Percentiles rank a stretch among this genome's conserved stretches.
Conservation (phyloP, 2,888 invertebrate species). For the Trachelus troglodyta region DNA sequence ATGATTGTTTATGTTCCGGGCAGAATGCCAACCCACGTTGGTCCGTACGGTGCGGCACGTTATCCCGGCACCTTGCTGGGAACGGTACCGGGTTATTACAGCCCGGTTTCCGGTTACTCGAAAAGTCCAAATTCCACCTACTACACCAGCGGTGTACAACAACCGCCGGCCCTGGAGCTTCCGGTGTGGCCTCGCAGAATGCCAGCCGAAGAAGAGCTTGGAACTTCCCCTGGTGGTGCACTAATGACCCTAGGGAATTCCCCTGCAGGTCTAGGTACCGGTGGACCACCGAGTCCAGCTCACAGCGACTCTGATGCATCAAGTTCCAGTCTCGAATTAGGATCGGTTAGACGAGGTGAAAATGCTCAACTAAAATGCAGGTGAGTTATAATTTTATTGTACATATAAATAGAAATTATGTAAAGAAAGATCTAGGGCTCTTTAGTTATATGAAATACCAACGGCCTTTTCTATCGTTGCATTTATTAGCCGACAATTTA, state of each 20-base stretch:
- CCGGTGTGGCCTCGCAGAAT: slow-evolving; percentile 62
- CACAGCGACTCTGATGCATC: slow-evolving; percentile 64
- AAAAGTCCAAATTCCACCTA: slow-evolving; percentile 30
- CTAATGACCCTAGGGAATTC: slow-evolving; percentile 47
- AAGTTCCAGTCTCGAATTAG: slow-evolving; percentile 60
- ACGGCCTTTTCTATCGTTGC: neutral
- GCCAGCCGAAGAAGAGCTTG: slow-evolving; percentile 63
- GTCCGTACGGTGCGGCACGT: slow-evolving; percentile 60
- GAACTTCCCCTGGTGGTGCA: slow-evolving; percentile 45
- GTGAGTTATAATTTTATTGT: slow-evolving; percentile 34
- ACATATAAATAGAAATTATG: neutral
- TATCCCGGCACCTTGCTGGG: slow-evolving; percentile 60
- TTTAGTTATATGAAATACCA: neutral
- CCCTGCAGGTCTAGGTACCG: slow-evolving; percentile 43
- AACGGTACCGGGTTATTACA: slow-evolving; percentile 51
- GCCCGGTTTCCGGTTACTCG: slow-evolving; percentile 47
- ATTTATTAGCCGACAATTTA: neutral
- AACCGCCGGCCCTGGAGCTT: slow-evolving; percentile 50
- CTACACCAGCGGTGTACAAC: slow-evolving; percentile 45
- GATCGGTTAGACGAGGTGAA: slow-evolving; percentile 58
- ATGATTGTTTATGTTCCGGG: slow-evolving; percentile 66
- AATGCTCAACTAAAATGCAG: slow-evolving; percentile 64
- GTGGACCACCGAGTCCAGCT: slow-evolving; percentile 60
- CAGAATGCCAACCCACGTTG: slow-evolving; percentile 64
- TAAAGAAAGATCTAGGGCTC: neutral